Conservation (phyloP, 2,888 invertebrate species). For the Lycocerus yunnanus region DNA sequence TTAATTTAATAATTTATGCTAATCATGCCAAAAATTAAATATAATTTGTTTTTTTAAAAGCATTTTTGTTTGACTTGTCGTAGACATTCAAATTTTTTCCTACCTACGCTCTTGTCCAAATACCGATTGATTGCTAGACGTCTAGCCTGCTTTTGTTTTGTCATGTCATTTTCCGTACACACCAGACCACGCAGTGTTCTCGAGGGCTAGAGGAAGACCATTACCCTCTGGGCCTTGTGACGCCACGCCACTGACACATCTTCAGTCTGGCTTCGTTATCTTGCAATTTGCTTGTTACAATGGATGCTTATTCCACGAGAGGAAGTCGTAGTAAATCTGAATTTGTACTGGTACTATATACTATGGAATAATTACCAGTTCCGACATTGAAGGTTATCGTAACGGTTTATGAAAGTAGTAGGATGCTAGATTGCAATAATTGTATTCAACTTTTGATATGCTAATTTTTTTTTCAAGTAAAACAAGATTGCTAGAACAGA, state of each 20-base stretch:
- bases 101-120: too few species aligned
- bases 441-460: neutral
- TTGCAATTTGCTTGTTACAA: too few species aligned
- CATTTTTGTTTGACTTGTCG: too few species aligned
- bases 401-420: neutral
- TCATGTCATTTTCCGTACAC: too few species aligned
- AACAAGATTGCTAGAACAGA: neutral
- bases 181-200: too few species aligned
- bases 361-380: neutral
- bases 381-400: neutral
- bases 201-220: too few species aligned
- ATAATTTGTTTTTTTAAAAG: neutral
- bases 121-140: too few species aligned
- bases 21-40: neutral
- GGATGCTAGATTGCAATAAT: neutral
- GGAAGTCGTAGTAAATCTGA: neutral
- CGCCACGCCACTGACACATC: too few species aligned
- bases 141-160: too few species aligned
- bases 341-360: neutral
- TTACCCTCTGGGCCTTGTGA: too few species aligned
- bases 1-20: neutral
- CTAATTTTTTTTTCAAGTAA: neutral
- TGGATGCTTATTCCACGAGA: neutral
- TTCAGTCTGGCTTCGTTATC: too few species aligned
- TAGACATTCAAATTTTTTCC: too few species aligned